phyloP scores from a whole-genome alignment of 2,113 vertebrate genomes.

The Nycticorax nycticorax region DNA sequence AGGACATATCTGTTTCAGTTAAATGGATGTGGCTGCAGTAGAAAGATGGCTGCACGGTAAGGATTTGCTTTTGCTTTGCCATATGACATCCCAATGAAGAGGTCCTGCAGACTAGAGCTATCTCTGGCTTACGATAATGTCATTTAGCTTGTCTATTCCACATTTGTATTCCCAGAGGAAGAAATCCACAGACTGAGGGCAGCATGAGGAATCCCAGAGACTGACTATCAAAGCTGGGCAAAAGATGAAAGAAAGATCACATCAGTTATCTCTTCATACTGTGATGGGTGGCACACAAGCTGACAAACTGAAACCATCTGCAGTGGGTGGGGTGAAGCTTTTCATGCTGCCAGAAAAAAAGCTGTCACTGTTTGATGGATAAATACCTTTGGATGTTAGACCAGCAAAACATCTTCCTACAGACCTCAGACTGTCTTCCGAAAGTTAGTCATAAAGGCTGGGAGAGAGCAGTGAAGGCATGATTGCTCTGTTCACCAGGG shows the following conservation, averaged over 20 bases:
- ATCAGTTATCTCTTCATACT: not conserved
- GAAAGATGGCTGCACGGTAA: not conserved
- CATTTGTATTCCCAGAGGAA: not conserved
- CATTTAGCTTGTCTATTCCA: not conserved
- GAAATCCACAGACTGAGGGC: not conserved
- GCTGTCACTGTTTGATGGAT: not conserved
- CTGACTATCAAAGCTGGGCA: not conserved
- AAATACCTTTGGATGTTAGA: not conserved
- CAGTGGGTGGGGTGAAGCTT: not conserved
- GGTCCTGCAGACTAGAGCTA: not conserved
- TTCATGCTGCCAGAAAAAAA: not conserved
- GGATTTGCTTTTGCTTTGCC: not conserved
- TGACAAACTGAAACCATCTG: not conserved
- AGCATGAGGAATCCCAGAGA: not conserved
- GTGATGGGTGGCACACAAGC: not conserved
- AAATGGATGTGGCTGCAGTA: not conserved
- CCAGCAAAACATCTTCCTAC: not conserved
- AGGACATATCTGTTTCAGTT: not conserved
- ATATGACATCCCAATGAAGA: not conserved
- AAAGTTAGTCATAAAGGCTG: not conserved
- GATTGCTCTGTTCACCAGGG: not conserved
- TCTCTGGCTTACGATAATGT: not conserved
- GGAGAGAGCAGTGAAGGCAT: not conserved
- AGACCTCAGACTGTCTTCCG: not conserved
- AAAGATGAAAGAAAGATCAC: not conserved